Evolutionary conservation across 1,140 invertebrate species (phyloP).

Genomic region (Aplysia californica): DNA sequence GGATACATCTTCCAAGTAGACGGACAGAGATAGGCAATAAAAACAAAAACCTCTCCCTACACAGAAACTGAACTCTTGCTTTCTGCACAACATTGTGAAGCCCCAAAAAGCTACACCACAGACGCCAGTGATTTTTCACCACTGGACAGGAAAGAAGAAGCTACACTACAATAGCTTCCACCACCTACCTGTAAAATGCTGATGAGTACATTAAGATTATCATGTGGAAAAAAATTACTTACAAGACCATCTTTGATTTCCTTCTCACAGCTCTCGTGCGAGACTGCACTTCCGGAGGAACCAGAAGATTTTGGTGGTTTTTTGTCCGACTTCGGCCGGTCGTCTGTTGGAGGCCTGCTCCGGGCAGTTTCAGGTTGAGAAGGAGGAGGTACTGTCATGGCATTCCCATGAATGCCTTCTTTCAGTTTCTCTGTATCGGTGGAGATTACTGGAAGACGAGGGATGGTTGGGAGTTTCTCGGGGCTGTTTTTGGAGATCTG

Average conservation of each 20-base stretch:
- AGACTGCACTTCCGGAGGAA: constrained; percentile 1
- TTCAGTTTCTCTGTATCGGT: constrained; percentile 25
- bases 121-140: too few species aligned
- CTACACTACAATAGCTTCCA: too few species aligned
- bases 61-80: too few species aligned
- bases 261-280: constrained; percentile 27
- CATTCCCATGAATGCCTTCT: constrained; percentile 48
- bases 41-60: too few species aligned
- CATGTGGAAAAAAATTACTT: too few species aligned
- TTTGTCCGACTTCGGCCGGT: background rate
- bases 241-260: constrained; percentile 35
- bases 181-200: too few species aligned
- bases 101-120: too few species aligned
- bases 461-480: constrained; percentile 18
- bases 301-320: background rate
- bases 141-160: too few species aligned
- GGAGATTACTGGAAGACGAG: background rate
- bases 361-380: background rate
- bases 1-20: too few species aligned
- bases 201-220: too few species aligned
- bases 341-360: background rate
- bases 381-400: constrained; percentile 37
- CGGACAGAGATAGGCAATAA: too few species aligned
- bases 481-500: constrained; percentile 14
- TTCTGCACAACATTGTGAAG: too few species aligned